Evolutionary conservation across 1,140 invertebrate genomes (phyloP), one percentile per base, ranked within the genome.

Genomic region (Tetramorium alpestre): DNA sequence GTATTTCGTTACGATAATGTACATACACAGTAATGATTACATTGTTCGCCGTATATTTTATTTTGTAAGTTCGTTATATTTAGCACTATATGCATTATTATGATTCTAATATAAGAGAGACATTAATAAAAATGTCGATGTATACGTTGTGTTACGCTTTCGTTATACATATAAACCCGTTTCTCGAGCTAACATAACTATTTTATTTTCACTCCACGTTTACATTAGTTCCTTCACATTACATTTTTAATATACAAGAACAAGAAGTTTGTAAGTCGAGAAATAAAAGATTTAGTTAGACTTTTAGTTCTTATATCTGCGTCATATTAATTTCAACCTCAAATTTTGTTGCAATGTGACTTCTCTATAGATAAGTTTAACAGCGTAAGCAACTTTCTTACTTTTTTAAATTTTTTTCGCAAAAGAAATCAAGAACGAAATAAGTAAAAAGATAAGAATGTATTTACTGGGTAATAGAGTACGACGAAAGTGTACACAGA

Each of bases 401-500:
- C 5, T 51, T 22, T 16, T 25, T 44, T 33, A n/a, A 11, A 16
- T 22, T 41, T 25, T 47, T 41, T 16, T 47, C 4, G 3, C 28
- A 47, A 41, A 67, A 44, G n/a, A 69, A 38, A 2, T 11, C 18
- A 25, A 33, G 33, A 65, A 65, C 2, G 22, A 5, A 18, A 69
- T 11, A 22, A 51, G 33, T 38, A 22, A 65, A 56, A 13, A 56
- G 13, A 81, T 10, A 47, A 41, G 28, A 41, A 22, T 25, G 28
- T 25, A 47, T 72, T 47, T 69, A 58, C 60, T n/a, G 80, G 60
- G 67, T 56, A 33, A 58, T 51, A 22, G 25, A 18, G 65, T 82
- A 65, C 67, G 56, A 72, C 69, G 80, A 84, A 84, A 84, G 54
- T 84, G 67, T 73, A 84, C 69, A 84, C 69, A 84, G 67, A 82